Evolutionary conservation across 1,140 invertebrate genomes (phyloP).

Genomic region (Drosophila sp.): DNA sequence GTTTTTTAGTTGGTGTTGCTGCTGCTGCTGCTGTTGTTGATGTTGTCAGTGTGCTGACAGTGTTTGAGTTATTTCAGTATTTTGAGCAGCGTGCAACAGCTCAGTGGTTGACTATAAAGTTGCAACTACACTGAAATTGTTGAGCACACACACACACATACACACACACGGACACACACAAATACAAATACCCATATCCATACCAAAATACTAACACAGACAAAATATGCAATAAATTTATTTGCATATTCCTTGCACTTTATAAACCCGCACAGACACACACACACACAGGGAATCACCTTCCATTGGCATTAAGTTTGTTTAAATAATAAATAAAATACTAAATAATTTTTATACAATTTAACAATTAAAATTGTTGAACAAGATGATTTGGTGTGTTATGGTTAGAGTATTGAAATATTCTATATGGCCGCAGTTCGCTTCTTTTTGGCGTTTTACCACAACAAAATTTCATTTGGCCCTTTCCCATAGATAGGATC

Average conservation of each 20-base stretch:
- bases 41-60: constrained; percentile 38
- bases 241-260: constrained; percentile 16
- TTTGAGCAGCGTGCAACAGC: constrained; percentile 32
- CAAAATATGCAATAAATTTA: constrained; percentile 29
- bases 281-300: background rate
- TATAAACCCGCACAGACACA: background rate
- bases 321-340: background rate
- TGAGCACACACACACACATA: constrained; percentile 22
- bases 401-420: background rate
- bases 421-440: background rate
- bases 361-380: background rate
- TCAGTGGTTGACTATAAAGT: constrained; percentile 44
- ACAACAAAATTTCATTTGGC: constrained; percentile 12
- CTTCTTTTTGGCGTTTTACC: background rate
- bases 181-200: background rate
- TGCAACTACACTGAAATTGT: constrained; percentile 48
- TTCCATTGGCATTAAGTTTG: constrained; percentile 8
- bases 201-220: constrained; percentile 7
- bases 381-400: background rate
- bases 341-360: background rate
- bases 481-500: background rate
- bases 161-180: background rate
- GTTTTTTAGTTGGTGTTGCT: constrained; percentile 32
- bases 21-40: constrained; percentile 24
- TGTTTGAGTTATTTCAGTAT: constrained; percentile 62